Evolutionary conservation across 2,888 invertebrate genomes (phyloP), one percentile per base, ranked within the genome.

Genomic region (Drosophila rubida): DNA sequence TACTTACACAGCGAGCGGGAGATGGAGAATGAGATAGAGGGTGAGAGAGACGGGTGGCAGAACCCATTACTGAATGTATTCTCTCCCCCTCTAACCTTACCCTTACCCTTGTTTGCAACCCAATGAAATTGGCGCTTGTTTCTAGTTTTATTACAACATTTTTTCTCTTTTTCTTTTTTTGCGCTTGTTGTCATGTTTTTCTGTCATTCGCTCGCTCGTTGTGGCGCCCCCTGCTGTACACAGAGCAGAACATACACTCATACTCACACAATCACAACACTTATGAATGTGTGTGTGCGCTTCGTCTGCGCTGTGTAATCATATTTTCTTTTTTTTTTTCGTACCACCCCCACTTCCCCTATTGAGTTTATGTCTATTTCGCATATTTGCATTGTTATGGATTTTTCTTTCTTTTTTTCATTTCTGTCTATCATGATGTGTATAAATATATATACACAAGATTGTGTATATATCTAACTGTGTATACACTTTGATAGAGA

Each of bases 91-190:
- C 42, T 49, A 39, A 39, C 63, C 57, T 60, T 54, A 53, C 51
- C 51, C 62, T 58, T 60, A 51, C 55, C 51, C 62, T 58, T 60
- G 27, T 59, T 58, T 60, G 27, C 63, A 66, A 48, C 39, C 55
- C 69, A 75, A 82, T 78, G 73, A 78, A 87, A 87, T 81, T 87
- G 84, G 74, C 62, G 78, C 81, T 87, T 87, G 87, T 81, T 84
- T 75, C 79, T 87, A 75, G 76, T 86, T 78, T 83, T 82, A 84
- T 80, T 84, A 87, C 82, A 82, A 69, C 57, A 68, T 67, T 63
- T 69, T 66, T 59, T 58, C 32, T 32, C 32, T 58, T 75, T 19
- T 19, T 19, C 19, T 19, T 19, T 19, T 19, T 76, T 69, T 58
- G 77, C 71, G 82, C 77, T 71, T 78, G 85, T 73, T 77, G 86